phyloP scores from a whole-genome alignment of 2,113 vertebrate genomes.

The Strigops habroptila region DNA sequence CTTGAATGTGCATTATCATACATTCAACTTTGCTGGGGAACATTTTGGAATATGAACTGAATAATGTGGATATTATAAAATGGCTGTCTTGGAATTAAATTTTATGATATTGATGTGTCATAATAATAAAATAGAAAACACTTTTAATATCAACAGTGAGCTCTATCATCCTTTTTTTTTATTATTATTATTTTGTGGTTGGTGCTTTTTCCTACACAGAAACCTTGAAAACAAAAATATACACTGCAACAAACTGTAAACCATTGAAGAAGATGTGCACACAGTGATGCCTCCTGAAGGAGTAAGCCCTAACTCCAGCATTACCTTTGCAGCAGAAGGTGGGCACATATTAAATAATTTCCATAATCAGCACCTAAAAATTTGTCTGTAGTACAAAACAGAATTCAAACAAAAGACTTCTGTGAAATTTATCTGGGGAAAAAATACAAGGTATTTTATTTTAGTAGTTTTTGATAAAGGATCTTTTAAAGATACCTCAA shows the following conservation, averaged over 20 bases:
- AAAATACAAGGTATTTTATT: not conserved
- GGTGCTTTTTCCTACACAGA: not conserved
- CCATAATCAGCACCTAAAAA: not conserved
- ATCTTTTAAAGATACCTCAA: not conserved
- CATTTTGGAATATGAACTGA: not conserved
- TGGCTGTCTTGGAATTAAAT: constrained; percentile 21
- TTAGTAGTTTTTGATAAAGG: not conserved
- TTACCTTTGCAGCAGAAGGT: not conserved
- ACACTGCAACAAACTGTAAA: not conserved
- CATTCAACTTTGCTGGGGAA: not conserved
- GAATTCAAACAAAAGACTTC: not conserved
- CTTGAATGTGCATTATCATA: not conserved
- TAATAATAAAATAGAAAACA: constrained; percentile 32
- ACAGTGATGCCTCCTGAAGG: not conserved
- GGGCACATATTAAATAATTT: not conserved
- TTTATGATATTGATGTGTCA: constrained; percentile 6
- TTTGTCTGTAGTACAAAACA: not conserved
- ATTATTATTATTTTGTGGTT: not conserved
- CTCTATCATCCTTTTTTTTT: not conserved
- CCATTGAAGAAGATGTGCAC: not conserved
- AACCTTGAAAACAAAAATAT: not conserved
- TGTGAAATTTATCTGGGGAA: not conserved
- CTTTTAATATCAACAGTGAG: constrained; percentile 5
- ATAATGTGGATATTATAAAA: constrained; percentile 48
- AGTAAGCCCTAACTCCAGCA: not conserved